Base-by-base conservation (phyloP, 23 tunicate genomes). In the Trididemnum miniatum region DNA sequence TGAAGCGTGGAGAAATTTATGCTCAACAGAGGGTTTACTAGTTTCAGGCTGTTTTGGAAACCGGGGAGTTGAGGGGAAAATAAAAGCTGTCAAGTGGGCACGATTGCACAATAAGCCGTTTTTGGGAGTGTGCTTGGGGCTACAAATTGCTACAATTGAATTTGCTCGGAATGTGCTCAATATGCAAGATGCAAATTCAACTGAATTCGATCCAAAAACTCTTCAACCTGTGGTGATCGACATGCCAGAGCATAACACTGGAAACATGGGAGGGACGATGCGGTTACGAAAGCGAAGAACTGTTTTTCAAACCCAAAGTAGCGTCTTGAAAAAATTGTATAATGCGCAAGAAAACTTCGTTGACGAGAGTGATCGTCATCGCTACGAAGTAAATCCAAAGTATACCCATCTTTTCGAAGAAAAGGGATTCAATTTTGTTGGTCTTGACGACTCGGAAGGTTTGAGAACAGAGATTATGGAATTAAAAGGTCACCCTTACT, bases 191-290 rank as follows among this genome's bases (percentile, higher is more conserved):
- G 98, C 98, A 3, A 89, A 95, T 77, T 95, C 98, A 28, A 81
- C 95, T 27, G 98, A 95, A 66, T 80, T 82, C 35, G 65, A 85
- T 34, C 98, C 91, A 24, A 34, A 76, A 27, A 89, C 98, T 18
- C 59, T 28, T 20, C 81, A 95, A 40, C 91, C 91, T 7, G 98
- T 95, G 32, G 95, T 95, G 24, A 82, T 95, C n/a, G 95, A 89
- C 50, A 95, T 95, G 98, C 98, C 98, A 1, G 98, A 95, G 64
- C 98, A 95, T 65, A 82, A 89, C 40, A 29, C 54, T 0, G 94
- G 94, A 5, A 77, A 89, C 78, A 95, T 95, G 98, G 98, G 98
- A n/a, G 98, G 98, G 2, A 95, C 98, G 3, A 89, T 89, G 98
- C 67, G 98, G 15, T 78, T 89, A 71, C 95, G 98, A 51, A 81